phyloP scores from a whole-genome alignment of 2,797 vertebrate species.

The Pseudomugil tenellus region DNA sequence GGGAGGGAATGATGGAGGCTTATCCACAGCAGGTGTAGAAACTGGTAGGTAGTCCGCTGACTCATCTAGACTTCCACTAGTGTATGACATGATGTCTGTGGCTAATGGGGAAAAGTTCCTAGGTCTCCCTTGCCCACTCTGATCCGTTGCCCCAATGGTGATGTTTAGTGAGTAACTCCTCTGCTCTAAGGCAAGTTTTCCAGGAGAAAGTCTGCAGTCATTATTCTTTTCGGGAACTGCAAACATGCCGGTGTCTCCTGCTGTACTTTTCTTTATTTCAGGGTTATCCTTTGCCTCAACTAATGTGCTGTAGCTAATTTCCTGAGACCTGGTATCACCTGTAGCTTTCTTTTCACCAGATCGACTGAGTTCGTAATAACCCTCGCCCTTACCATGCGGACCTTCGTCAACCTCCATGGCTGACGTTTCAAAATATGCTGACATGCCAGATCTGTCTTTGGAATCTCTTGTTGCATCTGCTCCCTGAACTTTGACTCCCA shows the following conservation, averaged over 20 bases:
- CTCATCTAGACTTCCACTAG: conserved; percentile 95
- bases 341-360: conserved; percentile 81
- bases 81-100: conserved; percentile 95
- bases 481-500: conserved; percentile 60
- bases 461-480: conserved; percentile 54
- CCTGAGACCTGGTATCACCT: conserved; percentile 68
- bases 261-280: conserved; percentile 52
- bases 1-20: conserved; percentile 88
- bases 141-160: conserved; percentile 92
- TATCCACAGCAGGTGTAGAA: conserved; percentile 91
- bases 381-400: conserved; percentile 79
- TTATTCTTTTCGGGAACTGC: conserved; percentile 88
- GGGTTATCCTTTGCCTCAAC: conserved; percentile 78
- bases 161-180: conserved; percentile 98
- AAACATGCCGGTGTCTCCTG: conserved; percentile 84
- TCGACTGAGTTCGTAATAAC: conserved; percentile 96
- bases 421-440: conserved; percentile 98
- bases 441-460: conserved; percentile 94
- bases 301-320: conserved; percentile 89
- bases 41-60: conserved; percentile 94
- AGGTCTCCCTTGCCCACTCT: conserved; percentile 87
- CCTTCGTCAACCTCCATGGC: conserved; percentile 86
- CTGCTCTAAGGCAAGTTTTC: conserved; percentile 94
- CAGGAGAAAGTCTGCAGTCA: conserved; percentile 90
- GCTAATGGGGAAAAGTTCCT: conserved; percentile 94